These are phyloP conservation scores for Macrotis lagotis DNA, from an alignment of 2,113 vertebrate species.

Conservation along the genomic window DNA sequence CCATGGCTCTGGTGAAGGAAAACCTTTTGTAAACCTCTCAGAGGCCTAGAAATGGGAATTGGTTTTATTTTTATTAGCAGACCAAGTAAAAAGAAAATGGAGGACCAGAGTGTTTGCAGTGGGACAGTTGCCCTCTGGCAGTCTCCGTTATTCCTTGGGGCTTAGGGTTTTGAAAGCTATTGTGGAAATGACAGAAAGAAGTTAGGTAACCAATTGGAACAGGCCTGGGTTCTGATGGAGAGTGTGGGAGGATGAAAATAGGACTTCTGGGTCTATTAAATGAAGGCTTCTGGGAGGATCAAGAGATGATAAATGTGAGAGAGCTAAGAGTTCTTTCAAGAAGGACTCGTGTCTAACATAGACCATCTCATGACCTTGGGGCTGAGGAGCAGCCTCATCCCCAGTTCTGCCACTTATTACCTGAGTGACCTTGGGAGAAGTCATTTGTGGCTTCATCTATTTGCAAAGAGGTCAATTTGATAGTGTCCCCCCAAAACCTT, in stretches of 20 bases:
- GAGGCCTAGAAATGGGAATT: not conserved
- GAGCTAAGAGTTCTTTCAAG: slow-evolving; percentile 45
- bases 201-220: slow-evolving; percentile 1
- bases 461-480: not conserved
- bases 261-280: slow-evolving; percentile 22
- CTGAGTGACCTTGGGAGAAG: not conserved
- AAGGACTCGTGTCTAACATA: slow-evolving; percentile 35
- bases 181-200: not conserved
- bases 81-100: not conserved
- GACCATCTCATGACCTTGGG: not conserved
- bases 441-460: not conserved
- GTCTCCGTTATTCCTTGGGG: not conserved
- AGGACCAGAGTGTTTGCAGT: not conserved
- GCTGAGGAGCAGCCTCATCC: not conserved
- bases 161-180: not conserved
- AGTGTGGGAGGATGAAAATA: slow-evolving; percentile 40
- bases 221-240: slow-evolving; percentile 41
- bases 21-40: not conserved
- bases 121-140: not conserved
- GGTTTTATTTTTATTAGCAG: not conserved
- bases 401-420: not conserved
- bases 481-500: not conserved
- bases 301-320: slow-evolving; percentile 44
- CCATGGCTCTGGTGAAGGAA: not conserved
- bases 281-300: slow-evolving; percentile 3